Conservation (phyloP, 2,797 vertebrate species). For the Cyprinodon diabolis region DNA sequence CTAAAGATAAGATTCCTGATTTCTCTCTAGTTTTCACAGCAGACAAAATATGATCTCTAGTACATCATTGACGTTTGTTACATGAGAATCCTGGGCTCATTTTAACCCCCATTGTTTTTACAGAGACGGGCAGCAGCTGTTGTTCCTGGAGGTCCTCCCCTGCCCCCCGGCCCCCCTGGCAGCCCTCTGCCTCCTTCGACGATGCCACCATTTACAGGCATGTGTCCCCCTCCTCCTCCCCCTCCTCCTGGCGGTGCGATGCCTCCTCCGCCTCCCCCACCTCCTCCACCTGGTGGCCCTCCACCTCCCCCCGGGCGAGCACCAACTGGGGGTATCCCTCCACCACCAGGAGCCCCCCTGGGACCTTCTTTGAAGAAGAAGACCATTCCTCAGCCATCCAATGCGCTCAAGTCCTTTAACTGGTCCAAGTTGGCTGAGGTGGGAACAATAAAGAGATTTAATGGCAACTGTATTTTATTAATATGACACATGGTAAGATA, state of each 20-base stretch:
- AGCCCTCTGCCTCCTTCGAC: slow-evolving; percentile 80
- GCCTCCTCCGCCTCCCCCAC: slow-evolving; percentile 81
- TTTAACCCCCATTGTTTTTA: neutral
- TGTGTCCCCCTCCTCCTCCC: slow-evolving; percentile 71
- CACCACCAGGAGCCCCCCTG: slow-evolving; percentile 89
- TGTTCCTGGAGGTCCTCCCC: slow-evolving; percentile 81
- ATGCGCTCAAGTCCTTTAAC: slow-evolving; percentile 98
- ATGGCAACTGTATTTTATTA: neutral
- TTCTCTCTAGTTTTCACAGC: neutral
- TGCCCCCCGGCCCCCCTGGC: slow-evolving; percentile 76
- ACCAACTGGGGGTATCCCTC: slow-evolving; percentile 83
- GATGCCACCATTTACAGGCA: slow-evolving; percentile 70
- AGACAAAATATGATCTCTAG: neutral
- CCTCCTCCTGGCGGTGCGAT: slow-evolving; percentile 80
- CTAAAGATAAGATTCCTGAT: neutral
- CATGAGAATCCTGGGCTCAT: slow-evolving; percentile 8
- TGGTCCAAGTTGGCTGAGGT: slow-evolving; percentile 98
- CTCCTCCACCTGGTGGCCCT: slow-evolving; percentile 87
- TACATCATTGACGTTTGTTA: neutral
- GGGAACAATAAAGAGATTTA: slow-evolving; percentile 37
- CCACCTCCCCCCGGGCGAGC: slow-evolving; percentile 87
- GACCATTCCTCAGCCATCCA: slow-evolving; percentile 92
- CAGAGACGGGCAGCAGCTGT: slow-evolving; percentile 74
- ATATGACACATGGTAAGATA: neutral
- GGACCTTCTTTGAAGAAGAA: slow-evolving; percentile 89